Evolutionary conservation across 2,888 invertebrate genomes (phyloP).

Genomic region (Magallana nippona): DNA sequence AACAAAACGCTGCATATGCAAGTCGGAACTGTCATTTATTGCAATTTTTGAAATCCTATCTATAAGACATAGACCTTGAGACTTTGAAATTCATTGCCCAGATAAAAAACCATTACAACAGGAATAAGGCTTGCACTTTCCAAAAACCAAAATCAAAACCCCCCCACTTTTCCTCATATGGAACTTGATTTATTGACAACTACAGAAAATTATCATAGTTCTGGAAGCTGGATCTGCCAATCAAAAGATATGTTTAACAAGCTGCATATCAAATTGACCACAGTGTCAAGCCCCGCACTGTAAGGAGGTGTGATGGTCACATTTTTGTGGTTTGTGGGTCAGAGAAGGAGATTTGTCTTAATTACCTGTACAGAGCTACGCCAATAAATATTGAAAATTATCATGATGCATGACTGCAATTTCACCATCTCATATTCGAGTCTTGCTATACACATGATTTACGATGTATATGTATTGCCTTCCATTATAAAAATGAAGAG

Average conservation of each 20-base stretch:
- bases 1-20: neutral
- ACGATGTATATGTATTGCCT: too few species aligned
- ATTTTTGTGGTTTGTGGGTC: neutral
- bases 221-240: neutral
- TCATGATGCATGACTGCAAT: too few species aligned
- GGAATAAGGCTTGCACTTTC: neutral
- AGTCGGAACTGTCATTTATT: neutral
- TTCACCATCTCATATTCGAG: too few species aligned
- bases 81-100: neutral
- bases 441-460: too few species aligned
- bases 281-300: neutral
- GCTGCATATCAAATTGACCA: neutral
- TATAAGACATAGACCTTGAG: neutral
- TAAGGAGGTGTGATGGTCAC: neutral
- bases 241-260: neutral
- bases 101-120: neutral
- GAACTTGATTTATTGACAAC: slow-evolving; percentile 1
- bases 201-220: slow-evolving; percentile 2
- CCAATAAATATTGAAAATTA: too few species aligned
- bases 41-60: neutral
- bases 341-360: neutral
- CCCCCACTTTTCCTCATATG: neutral
- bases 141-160: neutral
- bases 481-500: too few species aligned
- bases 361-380: too few species aligned